Conservation (phyloP, 2,888 invertebrate genomes). For the Tetragonula carbonaria region DNA sequence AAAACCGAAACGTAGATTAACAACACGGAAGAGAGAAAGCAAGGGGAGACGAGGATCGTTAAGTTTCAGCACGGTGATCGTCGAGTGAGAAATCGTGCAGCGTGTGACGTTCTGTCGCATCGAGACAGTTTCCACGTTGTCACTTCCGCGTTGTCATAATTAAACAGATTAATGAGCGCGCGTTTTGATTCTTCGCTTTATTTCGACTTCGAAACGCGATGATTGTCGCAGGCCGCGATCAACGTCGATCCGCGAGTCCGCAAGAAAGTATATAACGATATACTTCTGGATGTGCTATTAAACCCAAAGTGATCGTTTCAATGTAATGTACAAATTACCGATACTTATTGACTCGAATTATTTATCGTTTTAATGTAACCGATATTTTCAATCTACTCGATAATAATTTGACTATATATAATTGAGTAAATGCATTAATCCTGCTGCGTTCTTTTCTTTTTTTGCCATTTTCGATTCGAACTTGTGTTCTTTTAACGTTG, state of each 20-base stretch:
- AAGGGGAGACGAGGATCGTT: constrained; percentile 56
- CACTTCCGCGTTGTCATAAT: constrained; percentile 56
- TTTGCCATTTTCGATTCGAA: no score
- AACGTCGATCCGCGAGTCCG: constrained; percentile 19
- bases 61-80: constrained; percentile 37
- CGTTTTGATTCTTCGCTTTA: constrained; percentile 29
- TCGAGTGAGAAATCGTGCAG: constrained; percentile 34
- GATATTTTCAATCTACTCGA: no score
- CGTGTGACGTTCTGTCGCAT: constrained; percentile 44
- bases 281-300: no score
- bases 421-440: no score
- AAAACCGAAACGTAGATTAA: not conserved
- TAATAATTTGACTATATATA: no score
- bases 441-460: no score
- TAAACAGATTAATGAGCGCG: constrained; percentile 65
- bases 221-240: constrained; percentile 23
- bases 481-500: no score
- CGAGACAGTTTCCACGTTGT: constrained; percentile 40
- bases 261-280: constrained; percentile 20
- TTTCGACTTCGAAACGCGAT: constrained; percentile 1
- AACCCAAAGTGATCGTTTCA: no score
- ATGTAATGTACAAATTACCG: no score
- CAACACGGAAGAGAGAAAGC: constrained; percentile 38
- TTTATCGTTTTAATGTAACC: no score
- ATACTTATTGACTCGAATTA: no score